Base-by-base conservation (phyloP, 1,140 invertebrate species). In the Stegodyphus mimosarum region DNA sequence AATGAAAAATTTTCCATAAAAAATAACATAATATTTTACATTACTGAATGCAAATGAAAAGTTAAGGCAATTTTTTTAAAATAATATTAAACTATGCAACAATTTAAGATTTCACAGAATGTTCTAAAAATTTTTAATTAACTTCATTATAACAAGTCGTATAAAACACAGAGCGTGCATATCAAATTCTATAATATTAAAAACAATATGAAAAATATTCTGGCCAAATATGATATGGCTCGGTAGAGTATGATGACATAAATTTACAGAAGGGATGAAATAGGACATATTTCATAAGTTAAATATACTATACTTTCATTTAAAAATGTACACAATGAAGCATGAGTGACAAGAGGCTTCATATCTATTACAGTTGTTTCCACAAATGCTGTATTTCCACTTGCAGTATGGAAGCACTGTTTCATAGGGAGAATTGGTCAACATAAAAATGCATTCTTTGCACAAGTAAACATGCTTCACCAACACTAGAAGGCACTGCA, bases 151-250 rank as follows among this genome's bases (percentile, higher is more conserved):
- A 83, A 83, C 71, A 83, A 66, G 51, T 55, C 74, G 80, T 83
- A 83, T 74, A 83, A 83, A 75, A 83, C 80, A 83, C 80, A 67
- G 10, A 69, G 49, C 11, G 72, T 83, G 80, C 64, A 83, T 83
- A 83, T 83, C 80, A 83, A 83, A 83, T 74, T 83, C 55, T 53
- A 55, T 10, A 83, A 83, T n/a, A 71, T 66, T 64, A 73, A 72
- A 81, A 81, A 83, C 53, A 52, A 48, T 73, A 75, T 66, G 72
- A 83, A 75, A 83, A 83, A 83, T 83, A 83, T 83, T 74, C 71
- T 83, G 60, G 71, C 80, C 72, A 74, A 83, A 75, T 67, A 69
- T 67, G 71, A 83, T 75, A 83, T 83, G 80, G 80, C 80, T 83
- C 80, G 80, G 80, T 63, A 81, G 7, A 69, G 51, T 72, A 33